phyloP scores from a whole-genome alignment of 53 echinoderm and acorn worm genomes.

The Mesocentrotus franciscanus region DNA sequence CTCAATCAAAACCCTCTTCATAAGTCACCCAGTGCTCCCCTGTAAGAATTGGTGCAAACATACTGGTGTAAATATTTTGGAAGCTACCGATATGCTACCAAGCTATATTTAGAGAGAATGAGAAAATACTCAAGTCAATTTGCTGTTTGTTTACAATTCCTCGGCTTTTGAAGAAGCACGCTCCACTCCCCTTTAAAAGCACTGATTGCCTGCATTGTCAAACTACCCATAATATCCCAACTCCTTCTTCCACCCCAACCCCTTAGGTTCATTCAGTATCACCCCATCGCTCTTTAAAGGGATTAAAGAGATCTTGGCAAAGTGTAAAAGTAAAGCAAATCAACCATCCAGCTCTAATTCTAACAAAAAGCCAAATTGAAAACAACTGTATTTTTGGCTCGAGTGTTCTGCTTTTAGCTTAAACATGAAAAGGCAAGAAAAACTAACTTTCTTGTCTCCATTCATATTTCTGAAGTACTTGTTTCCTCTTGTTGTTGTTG shows the following conservation, averaged over 20 bases:
- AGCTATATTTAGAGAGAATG: not conserved
- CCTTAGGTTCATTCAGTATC: not conserved
- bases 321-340: slow-evolving; percentile 19
- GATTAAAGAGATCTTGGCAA: slow-evolving; percentile 2
- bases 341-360: not conserved
- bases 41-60: slow-evolving; percentile 1
- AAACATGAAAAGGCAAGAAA: not conserved
- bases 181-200: not conserved
- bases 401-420: not conserved
- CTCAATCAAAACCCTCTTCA: slow-evolving; percentile 10
- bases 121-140: not conserved
- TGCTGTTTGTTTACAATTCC: not conserved
- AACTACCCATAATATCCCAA: slow-evolving; percentile 1
- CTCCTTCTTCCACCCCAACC: not conserved
- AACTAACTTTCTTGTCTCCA: not conserved
- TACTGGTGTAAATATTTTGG: slow-evolving; percentile 18
- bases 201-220: slow-evolving; percentile 13
- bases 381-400: not conserved
- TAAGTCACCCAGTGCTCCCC: not conserved
- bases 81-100: not conserved
- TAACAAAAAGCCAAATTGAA: not conserved
- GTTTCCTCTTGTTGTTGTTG: not conserved
- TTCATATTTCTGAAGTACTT: not conserved
- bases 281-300: not conserved
- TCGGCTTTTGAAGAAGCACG: not conserved